phyloP scores from a whole-genome alignment of 1,140 invertebrate species.

The Proctacanthus coquilletti region DNA sequence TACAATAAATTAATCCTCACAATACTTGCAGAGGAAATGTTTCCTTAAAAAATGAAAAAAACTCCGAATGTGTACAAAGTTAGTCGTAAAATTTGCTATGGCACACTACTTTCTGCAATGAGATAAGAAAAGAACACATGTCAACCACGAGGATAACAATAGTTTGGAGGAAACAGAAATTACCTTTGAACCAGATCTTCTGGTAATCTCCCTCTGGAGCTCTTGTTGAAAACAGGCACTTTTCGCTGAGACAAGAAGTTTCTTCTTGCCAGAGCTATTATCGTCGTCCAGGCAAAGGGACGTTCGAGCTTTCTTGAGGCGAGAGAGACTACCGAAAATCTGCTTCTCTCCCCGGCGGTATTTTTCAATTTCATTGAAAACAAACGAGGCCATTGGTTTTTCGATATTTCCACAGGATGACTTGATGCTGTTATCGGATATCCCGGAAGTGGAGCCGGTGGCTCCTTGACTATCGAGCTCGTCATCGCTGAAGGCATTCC shows the following conservation, averaged over 20 bases:
- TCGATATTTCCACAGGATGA: background rate
- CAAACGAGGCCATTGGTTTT: background rate
- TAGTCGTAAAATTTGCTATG: too few species aligned
- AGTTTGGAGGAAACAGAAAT: too few species aligned
- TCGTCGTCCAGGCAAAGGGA: background rate
- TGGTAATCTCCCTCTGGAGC: background rate
- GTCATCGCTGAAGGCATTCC: background rate
- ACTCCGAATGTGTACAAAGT: too few species aligned
- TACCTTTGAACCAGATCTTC: background rate
- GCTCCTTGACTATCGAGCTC: conserved; percentile 1
- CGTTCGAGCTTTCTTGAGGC: background rate
- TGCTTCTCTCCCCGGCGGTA: background rate
- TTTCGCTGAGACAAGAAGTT: background rate
- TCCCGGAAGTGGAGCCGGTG: background rate
- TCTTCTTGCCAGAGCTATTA: background rate
- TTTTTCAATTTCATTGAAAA: conserved; percentile 1
- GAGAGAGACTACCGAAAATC: background rate
- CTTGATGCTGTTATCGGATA: background rate
- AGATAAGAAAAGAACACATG: too few species aligned
- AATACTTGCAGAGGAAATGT: too few species aligned
- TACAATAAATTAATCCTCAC: too few species aligned
- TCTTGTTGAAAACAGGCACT: background rate
- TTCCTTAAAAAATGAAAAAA: too few species aligned
- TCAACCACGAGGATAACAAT: too few species aligned
- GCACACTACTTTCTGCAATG: too few species aligned